Base-by-base conservation (phyloP, 2,888 invertebrate genomes). In the Mechanitis messenoides region DNA sequence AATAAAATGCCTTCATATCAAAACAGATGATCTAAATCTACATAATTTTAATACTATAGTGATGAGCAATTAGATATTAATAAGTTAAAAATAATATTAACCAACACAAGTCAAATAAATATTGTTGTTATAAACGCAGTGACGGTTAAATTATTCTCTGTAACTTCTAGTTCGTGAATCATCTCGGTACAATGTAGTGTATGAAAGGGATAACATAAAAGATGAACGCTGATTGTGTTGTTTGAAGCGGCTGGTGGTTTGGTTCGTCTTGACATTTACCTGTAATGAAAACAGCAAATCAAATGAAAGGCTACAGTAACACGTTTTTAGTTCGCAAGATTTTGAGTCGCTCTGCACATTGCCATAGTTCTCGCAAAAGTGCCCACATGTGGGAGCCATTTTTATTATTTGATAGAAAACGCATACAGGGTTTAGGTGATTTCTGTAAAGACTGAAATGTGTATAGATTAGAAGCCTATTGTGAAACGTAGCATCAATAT, bases 231-330 rank as follows among this genome's bases (percentile, higher is more conserved):
- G 80, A 72, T 28, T 81, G 73, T 78, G 81, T 75, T 69, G 79
- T 76, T 54, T 74, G 69, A n/a, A 73, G 68, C 12, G 81, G 75
- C 65, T 85, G 83, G 55, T 74, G 72, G 74, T 76, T 88, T 55
- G 85, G 81, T 65, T 83, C 80, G 68, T 88, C 89, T 80, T 87
- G 91, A 83, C 94, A 94, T 81, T 93, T 93, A 72, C 93, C 93
- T 93, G 89, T 4, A 71, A 68, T 9, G 42, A 42, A 9, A 42
- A 9, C 3, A 42, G 9, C 2, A 9, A 42, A 42, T 9, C 3
- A 9, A 42, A 42, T 42, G 3, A 42, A 20, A 20, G 0, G 20
- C 20, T 20, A 20, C 20, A 20, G 0, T 20, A 20, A 20, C 20
- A 20, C 20, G 20, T 20, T 20, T 20, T 20, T 20, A 20, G 20